Base-by-base conservation (phyloP, 1,140 invertebrate genomes). In the Zaprionus ghesquierei region DNA sequence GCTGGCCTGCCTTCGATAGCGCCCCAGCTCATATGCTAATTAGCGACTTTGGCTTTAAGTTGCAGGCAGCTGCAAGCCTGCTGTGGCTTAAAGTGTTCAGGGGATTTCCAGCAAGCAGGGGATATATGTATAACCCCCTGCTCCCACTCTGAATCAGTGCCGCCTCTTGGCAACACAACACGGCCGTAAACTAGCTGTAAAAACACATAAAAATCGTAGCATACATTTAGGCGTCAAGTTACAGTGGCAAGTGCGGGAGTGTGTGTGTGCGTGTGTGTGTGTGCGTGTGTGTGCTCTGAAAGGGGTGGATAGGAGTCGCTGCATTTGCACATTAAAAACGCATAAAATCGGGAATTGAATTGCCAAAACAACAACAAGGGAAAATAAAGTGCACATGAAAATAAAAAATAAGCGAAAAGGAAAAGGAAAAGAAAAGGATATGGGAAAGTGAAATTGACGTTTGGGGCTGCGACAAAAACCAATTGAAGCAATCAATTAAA, bases 401-500 rank as follows among this genome's bases (percentile, higher is more conserved):
- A 76, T 62, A 58, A 73, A 58, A 54, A 61, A 59, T 15, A 41
- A 13, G 1, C n/a, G 3, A 41, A 31, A 50, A 51, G n/a, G 2
- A 15, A 27, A 23, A 58, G 15, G 15, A 49, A 65, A 18, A 54
- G 9, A 64, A 55, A 35, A 4, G 46, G 29, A 38, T 65, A 66
- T 58, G 46, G 27, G 35, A 60, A 72, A 68, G 70, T 68, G 44
- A 55, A 73, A 55, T 61, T 68, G 55, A 60, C 54, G 15, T 64
- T 5, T 6, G 35, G 35, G 15, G 41, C 4, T 35, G n/a, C 10
- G 27, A 58, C 12, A n/a, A 41, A 81, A 86, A 66, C 59, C 82
- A 60, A 87, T 81, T 82, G 75, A 87, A 65, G 79, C 82, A 86
- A 86, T 86, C 82, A 89, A 87, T 87, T 87, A 87, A 87, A 87